A percentile compares a stretch with the other conserved stretches of the same genome.
These are phyloP conservation scores for Ovibos moschatus DNA, from an alignment of 2,113 vertebrate species.

Conservation along the genomic window DNA sequence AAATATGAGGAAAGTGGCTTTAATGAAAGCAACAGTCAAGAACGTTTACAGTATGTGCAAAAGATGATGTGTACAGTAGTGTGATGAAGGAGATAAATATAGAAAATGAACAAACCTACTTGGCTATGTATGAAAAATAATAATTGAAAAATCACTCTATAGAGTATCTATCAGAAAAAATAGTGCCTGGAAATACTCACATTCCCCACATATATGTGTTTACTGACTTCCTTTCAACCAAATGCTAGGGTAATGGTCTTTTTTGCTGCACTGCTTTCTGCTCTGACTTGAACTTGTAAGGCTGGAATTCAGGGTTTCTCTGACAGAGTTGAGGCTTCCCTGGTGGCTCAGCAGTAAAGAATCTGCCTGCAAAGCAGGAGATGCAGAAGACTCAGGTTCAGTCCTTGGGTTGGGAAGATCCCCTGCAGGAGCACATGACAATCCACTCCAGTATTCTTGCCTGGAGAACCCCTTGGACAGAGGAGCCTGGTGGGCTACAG, in stretches of 20 bases:
- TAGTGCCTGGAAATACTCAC: neutral
- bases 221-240: neutral
- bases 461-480: neutral
- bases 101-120: neutral
- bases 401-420: neutral
- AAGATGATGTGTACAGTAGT: neutral
- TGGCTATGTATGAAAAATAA: slow-evolving; percentile 2
- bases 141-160: neutral
- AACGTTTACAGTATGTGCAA: neutral
- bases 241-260: neutral
- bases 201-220: neutral
- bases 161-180: neutral
- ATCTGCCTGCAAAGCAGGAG: neutral
- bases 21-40: neutral
- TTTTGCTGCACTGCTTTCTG: neutral
- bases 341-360: neutral
- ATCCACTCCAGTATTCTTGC: neutral
- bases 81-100: neutral
- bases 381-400: neutral
- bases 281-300: neutral
- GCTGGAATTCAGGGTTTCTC: neutral
- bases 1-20: neutral
- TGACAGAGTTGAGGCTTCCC: neutral
- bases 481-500: neutral
- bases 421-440: neutral